These are phyloP conservation scores for Planococcus citri DNA, from an alignment of 1,140 invertebrate species.

Conservation along the genomic window DNA sequence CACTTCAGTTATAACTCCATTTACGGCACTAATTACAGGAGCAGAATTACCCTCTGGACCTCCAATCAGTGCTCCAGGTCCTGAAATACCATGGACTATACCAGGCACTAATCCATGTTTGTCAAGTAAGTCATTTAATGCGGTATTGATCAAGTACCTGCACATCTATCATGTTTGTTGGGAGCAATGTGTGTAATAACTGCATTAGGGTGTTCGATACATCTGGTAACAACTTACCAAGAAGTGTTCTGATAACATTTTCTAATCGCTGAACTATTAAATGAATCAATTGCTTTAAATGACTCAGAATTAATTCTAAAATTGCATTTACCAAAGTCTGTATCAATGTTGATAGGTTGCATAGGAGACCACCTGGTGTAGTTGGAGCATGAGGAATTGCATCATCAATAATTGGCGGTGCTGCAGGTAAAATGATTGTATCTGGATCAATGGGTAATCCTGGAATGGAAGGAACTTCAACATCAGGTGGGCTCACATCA, in stretches of 20 bases:
- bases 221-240: not conserved
- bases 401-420: too few relatives aligned
- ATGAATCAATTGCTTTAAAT: not conserved
- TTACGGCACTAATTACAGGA: not conserved
- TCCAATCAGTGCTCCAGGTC: not conserved
- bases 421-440: too few relatives aligned
- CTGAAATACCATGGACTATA: not conserved
- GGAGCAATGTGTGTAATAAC: not conserved
- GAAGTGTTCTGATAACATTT: not conserved
- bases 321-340: not conserved
- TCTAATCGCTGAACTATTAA: not conserved
- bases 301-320: not conserved
- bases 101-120: not conserved
- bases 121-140: not conserved
- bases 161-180: not conserved
- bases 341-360: not conserved
- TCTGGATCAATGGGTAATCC: too few relatives aligned
- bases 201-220: not conserved
- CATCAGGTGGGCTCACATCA: too few relatives aligned
- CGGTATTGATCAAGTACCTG: not conserved
- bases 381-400: too few relatives aligned
- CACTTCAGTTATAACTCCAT: not conserved
- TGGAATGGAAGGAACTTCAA: too few relatives aligned
- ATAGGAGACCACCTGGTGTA: not conserved
- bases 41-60: too few relatives aligned